Percentiles rank a stretch among this genome's conserved stretches.
Conservation (phyloP, 2,113 vertebrate genomes). For the Anhinga rufa region DNA sequence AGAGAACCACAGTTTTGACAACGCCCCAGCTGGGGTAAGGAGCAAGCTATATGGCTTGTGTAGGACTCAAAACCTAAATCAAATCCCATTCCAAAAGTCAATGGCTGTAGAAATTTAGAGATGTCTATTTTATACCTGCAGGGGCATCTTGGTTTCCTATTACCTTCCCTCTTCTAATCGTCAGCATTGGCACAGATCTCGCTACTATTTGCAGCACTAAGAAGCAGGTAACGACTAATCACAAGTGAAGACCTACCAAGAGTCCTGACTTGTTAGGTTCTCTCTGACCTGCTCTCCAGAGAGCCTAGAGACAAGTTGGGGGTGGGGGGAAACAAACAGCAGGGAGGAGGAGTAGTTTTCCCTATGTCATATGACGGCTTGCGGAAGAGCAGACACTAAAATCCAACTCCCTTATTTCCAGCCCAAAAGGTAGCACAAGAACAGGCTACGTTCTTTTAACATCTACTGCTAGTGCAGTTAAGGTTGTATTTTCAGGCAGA, state of each 20-base stretch:
- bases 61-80: background rate
- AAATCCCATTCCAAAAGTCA: background rate
- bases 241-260: too few species aligned
- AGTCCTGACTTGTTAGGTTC: background rate
- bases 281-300: background rate
- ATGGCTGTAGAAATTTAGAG: background rate
- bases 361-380: background rate
- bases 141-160: background rate
- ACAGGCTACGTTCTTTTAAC: background rate
- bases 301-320: background rate
- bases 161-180: background rate
- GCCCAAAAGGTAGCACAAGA: background rate
- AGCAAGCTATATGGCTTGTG: background rate
- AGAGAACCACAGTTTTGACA: background rate
- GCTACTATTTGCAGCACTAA: too few species aligned
- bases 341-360: background rate
- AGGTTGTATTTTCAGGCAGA: background rate
- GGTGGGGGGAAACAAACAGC: background rate
- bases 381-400: background rate
- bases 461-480: background rate
- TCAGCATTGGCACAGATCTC: background rate
- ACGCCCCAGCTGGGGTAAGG: background rate
- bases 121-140: background rate
- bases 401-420: background rate
- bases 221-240: accelerated